These are phyloP conservation scores for Euproctis similis DNA, from an alignment of 2,888 invertebrate genomes.

Conservation along the genomic window DNA sequence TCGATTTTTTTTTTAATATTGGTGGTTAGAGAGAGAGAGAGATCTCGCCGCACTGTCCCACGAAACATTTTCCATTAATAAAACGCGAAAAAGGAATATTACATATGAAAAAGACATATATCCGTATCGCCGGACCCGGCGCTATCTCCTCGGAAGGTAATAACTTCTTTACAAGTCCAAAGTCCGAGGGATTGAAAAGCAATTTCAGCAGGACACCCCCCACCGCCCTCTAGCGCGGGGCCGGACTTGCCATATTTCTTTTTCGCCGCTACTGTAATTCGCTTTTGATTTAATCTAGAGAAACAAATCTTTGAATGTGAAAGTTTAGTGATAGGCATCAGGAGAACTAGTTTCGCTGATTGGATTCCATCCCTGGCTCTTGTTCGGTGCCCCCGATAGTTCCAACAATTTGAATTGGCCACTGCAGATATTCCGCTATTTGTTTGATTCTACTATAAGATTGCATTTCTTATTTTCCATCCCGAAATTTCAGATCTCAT, in stretches of 20 bases:
- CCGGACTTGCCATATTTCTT: slow-evolving; percentile 73
- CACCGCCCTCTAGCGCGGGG: slow-evolving; percentile 68
- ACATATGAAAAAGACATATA: slow-evolving; percentile 76
- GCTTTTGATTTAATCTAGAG: slow-evolving; percentile 75
- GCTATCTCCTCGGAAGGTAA: slow-evolving; percentile 76
- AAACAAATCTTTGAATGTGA: slow-evolving; percentile 77
- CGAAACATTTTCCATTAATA: slow-evolving; percentile 77
- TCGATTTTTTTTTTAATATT: slow-evolving; percentile 67
- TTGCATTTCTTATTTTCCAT: slow-evolving; percentile 64
- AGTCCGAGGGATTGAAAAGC: slow-evolving; percentile 78
- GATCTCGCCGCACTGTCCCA: slow-evolving; percentile 67
- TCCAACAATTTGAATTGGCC: slow-evolving; percentile 62
- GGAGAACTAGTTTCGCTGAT: slow-evolving; percentile 70
- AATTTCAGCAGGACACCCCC: slow-evolving; percentile 76
- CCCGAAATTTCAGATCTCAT: slow-evolving; percentile 40
- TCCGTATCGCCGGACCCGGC: slow-evolving; percentile 75
- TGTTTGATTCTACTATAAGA: slow-evolving; percentile 65
- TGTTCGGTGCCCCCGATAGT: slow-evolving; percentile 42
- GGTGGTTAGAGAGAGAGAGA: too few species aligned
- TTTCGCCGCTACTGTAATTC: slow-evolving; percentile 75
- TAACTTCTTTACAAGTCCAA: slow-evolving; percentile 79
- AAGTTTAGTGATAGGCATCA: slow-evolving; percentile 74
- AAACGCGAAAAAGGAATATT: slow-evolving; percentile 77
- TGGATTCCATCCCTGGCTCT: slow-evolving; percentile 59
- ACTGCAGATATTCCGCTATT: slow-evolving; percentile 59